A percentile compares a stretch with the other conserved stretches of the same genome.
Evolutionary conservation across 2,113 vertebrate genomes (phyloP).

Genomic region (Nothocercus nigrocapillus): DNA sequence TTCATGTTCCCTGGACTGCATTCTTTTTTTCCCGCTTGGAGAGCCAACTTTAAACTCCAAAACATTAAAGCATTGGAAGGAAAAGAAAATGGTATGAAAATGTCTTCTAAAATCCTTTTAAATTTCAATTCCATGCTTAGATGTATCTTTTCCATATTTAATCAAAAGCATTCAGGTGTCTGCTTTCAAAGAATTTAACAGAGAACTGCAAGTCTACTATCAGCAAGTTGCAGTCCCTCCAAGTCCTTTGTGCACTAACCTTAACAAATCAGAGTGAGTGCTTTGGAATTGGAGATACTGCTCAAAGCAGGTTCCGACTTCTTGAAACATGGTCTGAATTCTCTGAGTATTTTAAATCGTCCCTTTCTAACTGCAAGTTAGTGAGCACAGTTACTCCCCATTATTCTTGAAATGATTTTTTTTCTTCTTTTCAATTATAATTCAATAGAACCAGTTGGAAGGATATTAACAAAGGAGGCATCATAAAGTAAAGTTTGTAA

Average conservation of each 20-base stretch:
- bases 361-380: not conserved
- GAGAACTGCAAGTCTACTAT: not conserved
- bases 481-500: not conserved
- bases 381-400: not conserved
- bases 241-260: conserved; percentile 11
- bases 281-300: not conserved
- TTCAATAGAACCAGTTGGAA: not conserved
- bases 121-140: conserved; percentile 2
- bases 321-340: not conserved
- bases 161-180: conserved; percentile 49
- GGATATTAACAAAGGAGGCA: not conserved
- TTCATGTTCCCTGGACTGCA: not conserved
- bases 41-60: not conserved
- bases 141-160: conserved; percentile 56
- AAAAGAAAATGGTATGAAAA: not conserved
- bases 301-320: not conserved
- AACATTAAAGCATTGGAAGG: not conserved
- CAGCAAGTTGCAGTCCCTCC: conserved; percentile 21
- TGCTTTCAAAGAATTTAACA: not conserved
- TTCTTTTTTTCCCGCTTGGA: not conserved
- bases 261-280: not conserved
- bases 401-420: not conserved
- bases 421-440: not conserved
- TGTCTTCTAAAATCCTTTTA: conserved; percentile 13
- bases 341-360: not conserved